phyloP scores from a whole-genome alignment of 2,113 vertebrate species.

The Ramphastos sulfuratus region DNA sequence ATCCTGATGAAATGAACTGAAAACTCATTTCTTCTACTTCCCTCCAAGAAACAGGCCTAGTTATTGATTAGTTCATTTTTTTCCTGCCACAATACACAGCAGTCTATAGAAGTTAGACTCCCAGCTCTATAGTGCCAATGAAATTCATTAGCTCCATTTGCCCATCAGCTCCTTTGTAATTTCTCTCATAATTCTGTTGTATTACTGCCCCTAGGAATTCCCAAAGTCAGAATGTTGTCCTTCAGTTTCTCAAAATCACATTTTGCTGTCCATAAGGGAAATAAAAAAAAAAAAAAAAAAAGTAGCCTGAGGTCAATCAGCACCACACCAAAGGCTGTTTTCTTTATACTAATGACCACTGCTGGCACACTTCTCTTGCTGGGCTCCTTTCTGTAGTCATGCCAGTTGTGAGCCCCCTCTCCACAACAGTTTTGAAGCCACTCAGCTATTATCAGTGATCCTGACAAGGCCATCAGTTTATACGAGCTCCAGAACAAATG shows the following conservation, averaged over 20 bases:
- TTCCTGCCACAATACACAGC: neutral
- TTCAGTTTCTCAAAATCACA: neutral
- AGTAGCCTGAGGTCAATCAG: neutral
- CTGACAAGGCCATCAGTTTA: fast-evolving
- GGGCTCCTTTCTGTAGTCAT: neutral
- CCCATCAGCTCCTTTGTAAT: neutral
- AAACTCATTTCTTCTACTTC: neutral
- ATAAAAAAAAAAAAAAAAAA: too few species aligned
- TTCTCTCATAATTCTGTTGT: neutral
- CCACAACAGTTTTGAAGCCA: neutral
- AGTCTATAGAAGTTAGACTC: neutral
- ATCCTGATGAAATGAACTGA: neutral
- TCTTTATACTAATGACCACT: neutral
- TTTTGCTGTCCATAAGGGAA: neutral
- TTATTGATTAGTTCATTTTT: neutral
- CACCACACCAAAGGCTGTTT: neutral
- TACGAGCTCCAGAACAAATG: neutral
- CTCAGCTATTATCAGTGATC: neutral
- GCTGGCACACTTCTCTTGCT: neutral
- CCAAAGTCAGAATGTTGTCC: neutral
- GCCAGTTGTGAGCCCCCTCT: neutral
- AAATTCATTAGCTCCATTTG: constrained; percentile 9
- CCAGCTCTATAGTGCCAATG: neutral
- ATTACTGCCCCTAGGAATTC: neutral
- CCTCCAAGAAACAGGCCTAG: neutral